These are phyloP conservation scores for Atlantisia rogersi DNA, from an alignment of 2,113 vertebrate genomes.

Conservation along the genomic window DNA sequence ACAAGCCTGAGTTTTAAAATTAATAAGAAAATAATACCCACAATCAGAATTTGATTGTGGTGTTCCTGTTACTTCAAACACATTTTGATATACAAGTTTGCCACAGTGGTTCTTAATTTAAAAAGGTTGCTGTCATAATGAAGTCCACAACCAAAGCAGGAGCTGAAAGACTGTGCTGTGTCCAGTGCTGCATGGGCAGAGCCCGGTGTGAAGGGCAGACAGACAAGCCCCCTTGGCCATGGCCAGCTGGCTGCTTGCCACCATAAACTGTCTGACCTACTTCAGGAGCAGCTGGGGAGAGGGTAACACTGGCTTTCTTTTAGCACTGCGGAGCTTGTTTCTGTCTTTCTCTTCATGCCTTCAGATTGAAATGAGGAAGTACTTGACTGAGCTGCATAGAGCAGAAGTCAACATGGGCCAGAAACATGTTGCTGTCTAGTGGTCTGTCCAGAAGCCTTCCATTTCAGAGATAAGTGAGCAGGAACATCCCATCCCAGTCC, in stretches of 20 bases:
- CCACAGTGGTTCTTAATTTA: neutral
- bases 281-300: neutral
- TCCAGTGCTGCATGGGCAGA: neutral
- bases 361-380: neutral
- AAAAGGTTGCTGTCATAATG: neutral
- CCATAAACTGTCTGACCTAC: neutral
- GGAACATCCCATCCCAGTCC: neutral
- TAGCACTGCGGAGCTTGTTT: neutral
- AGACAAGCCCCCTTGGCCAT: neutral
- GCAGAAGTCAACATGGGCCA: accelerated
- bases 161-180: neutral
- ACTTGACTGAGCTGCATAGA: neutral
- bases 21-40: neutral
- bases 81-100: neutral
- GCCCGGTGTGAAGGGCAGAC: neutral
- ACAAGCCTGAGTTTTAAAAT: neutral
- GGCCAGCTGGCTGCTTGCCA: accelerated
- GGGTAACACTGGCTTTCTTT: neutral
- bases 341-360: neutral
- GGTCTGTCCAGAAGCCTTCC: neutral
- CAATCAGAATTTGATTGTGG: neutral
- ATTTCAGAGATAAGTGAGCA: neutral
- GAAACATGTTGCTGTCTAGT: neutral
- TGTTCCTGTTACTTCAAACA: neutral
- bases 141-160: neutral